Conservation (phyloP, 2,797 vertebrate genomes). For the Scolopax rusticola region DNA sequence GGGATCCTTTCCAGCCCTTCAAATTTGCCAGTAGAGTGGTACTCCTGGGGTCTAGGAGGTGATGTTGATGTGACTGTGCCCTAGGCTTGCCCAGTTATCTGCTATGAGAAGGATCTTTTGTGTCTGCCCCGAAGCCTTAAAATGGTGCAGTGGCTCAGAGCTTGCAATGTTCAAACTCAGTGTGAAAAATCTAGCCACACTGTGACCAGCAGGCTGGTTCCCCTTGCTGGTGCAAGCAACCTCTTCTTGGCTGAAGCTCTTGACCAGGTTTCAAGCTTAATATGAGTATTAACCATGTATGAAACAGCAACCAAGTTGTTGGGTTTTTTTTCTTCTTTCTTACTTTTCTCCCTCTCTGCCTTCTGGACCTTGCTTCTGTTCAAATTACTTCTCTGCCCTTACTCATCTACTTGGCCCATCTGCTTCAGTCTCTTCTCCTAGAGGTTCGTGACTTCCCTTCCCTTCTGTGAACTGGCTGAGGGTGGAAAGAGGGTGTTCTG, state of each 20-base stretch:
- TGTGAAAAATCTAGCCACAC: fast-evolving
- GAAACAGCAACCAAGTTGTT: neutral
- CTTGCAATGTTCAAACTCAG: neutral
- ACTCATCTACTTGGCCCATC: neutral
- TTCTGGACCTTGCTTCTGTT: neutral
- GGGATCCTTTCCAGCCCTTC: neutral
- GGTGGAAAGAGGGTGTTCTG: neutral
- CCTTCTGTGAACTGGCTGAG: neutral
- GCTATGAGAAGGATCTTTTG: neutral
- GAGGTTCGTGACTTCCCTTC: neutral
- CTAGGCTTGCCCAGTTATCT: no score
- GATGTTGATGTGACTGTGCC: neutral
- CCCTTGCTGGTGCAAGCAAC: neutral
- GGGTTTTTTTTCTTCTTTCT: neutral
- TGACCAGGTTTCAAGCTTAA: neutral
- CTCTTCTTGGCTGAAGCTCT: neutral
- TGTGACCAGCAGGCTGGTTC: neutral
- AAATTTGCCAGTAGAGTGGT: neutral
- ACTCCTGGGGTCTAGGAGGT: neutral
- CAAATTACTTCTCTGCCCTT: neutral
- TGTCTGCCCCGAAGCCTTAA: neutral
- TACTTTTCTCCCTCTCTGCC: neutral
- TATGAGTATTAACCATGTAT: neutral
- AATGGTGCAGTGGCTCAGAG: fast-evolving
- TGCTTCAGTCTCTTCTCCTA: neutral